phyloP scores from a whole-genome alignment of 2,888 invertebrate genomes.

The Patella pellucida region DNA sequence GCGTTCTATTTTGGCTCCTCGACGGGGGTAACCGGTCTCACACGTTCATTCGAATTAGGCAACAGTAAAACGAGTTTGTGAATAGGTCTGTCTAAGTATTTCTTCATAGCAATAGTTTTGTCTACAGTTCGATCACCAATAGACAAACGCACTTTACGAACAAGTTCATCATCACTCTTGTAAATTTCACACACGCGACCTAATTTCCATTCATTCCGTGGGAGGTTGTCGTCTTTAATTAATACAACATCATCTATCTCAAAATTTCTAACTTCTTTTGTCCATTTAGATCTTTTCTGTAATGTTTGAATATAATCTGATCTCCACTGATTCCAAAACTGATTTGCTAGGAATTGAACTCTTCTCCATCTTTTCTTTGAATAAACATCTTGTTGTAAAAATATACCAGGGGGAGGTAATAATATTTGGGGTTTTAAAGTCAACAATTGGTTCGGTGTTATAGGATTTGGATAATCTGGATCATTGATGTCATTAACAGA shows the following conservation, averaged over 20 bases:
- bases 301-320: conserved; percentile 17
- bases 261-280: neutral
- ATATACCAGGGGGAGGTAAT: conserved; percentile 13
- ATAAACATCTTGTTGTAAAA: conserved; percentile 14
- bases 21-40: neutral
- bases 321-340: conserved; percentile 22
- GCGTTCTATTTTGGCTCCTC: neutral
- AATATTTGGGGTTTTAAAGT: conserved; percentile 2
- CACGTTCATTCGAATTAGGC: neutral
- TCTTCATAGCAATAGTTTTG: neutral
- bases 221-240: conserved; percentile 12
- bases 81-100: neutral
- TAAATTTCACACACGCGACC: conserved; percentile 12
- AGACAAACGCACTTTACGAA: conserved; percentile 3
- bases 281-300: conserved; percentile 24
- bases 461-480: conserved; percentile 22
- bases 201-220: conserved; percentile 16
- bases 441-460: conserved; percentile 35
- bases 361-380: conserved; percentile 15
- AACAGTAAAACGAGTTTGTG: neutral
- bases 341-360: conserved; percentile 14
- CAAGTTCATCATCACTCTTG: conserved; percentile 17
- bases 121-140: conserved; percentile 10
- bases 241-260: conserved; percentile 21
- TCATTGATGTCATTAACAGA: conserved; percentile 25